Base-by-base conservation (phyloP, 2,888 invertebrate species). In the Geophilus truncorum region DNA sequence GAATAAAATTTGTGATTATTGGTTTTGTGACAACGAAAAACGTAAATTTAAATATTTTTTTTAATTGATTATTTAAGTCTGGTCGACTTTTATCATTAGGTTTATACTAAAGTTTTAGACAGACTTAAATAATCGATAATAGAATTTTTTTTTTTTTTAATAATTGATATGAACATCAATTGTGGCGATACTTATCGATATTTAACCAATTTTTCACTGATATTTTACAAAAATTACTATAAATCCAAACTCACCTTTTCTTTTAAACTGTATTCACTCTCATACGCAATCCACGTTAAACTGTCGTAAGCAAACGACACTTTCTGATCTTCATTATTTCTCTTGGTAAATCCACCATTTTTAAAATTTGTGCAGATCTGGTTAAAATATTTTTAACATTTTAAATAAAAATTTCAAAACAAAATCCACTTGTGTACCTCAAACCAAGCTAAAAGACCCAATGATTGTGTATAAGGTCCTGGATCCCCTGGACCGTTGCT, bases 381-480 rank as follows among this genome's bases (percentile, higher is more conserved):
- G 1, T 57, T 57, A 21, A 21, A 57, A 57, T 18, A 57, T 51
- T 9, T 9, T 3, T 2, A 57, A 57, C n/a, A n/a, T n/a, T n/a
- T n/a, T 57, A 1, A 57, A 76, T 76, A 10, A 25, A 6, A 7
- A 76, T 25, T 9, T 25, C 28, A 25, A 32, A 3, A n/a, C n/a
- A n/a, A n/a, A n/a, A 15, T 18, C 18, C 15, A 45, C 15, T n/a
- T 18, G 32, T 18, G 30, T 32, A 79, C 79, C 30, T 57, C 62
- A 30, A 79, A 79, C 28, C 34, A 79, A 3, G 79, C 62, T 3
- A 79, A 32, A 28, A 79, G 28, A 10, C 79, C 79, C 2, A 1
- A 7, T 28, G 18, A 6, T 25, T 57, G 62, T 9, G 62, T 57
- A 32, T n/a, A 57, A 5, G 18, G 30, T 10, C 79, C 79, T 28